phyloP scores from a whole-genome alignment of 1,140 invertebrate genomes.

The Drosophila serrata region DNA sequence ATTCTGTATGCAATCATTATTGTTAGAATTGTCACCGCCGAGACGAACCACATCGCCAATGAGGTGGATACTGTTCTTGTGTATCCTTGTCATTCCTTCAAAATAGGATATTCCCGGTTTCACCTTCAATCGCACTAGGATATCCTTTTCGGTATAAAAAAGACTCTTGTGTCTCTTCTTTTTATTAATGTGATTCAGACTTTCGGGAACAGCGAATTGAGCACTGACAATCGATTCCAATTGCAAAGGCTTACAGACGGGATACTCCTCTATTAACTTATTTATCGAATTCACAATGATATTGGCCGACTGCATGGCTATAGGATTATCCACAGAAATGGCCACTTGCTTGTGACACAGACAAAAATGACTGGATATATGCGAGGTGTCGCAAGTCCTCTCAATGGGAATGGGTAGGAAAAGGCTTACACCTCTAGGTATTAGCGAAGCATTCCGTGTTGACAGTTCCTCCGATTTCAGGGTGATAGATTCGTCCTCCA shows the following conservation, averaged over 20 bases:
- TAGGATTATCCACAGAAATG: background rate
- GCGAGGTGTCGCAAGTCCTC: conserved; percentile 23
- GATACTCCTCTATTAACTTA: conserved; percentile 19
- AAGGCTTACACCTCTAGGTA: conserved; percentile 15
- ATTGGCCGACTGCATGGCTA: background rate
- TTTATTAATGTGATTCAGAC: background rate
- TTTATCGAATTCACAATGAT: conserved; percentile 19
- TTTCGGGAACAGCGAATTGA: conserved; percentile 1
- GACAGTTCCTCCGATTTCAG: conserved; percentile 77
- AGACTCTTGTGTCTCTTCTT: background rate
- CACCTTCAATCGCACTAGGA: conserved; percentile 86
- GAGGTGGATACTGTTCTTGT: conserved; percentile 80
- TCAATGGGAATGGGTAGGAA: conserved; percentile 16
- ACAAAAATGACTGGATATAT: conserved; percentile 11
- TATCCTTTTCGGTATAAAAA: conserved; percentile 72
- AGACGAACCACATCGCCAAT: conserved; percentile 90
- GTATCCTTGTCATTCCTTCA: conserved; percentile 88
- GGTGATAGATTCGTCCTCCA: conserved; percentile 62
- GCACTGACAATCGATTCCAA: conserved; percentile 32
- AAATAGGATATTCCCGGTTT: conserved; percentile 90
- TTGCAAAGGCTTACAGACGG: conserved; percentile 10
- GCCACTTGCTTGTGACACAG: conserved; percentile 19
- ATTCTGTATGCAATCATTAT: conserved; percentile 90
- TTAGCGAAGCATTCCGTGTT: background rate
- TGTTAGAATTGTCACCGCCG: conserved; percentile 89